phyloP scores from a whole-genome alignment of 2,888 invertebrate species.

The Nowickia ferox region DNA sequence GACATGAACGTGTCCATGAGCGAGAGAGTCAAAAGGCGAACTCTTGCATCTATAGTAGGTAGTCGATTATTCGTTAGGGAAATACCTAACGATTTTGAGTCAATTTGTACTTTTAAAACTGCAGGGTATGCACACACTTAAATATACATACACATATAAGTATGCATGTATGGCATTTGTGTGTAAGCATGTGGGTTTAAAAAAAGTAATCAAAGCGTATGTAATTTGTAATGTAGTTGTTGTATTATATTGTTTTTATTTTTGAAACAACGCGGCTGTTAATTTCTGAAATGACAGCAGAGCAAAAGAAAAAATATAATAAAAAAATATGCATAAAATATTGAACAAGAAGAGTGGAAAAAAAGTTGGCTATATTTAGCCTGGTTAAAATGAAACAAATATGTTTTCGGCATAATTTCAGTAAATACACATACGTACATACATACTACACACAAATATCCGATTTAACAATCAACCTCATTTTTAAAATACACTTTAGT shows the following conservation, averaged over 20 bases:
- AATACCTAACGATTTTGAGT: too few relatives aligned
- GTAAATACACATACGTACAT: conserved; percentile 1
- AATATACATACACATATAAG: too few relatives aligned
- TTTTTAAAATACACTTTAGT: conserved; percentile 35
- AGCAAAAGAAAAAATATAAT: conserved; percentile 9
- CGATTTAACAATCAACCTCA: conserved; percentile 53
- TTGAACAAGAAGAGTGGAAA: conserved; percentile 30
- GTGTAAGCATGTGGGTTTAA: neutral
- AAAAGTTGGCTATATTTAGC: conserved; percentile 62
- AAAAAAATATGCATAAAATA: conserved; percentile 57
- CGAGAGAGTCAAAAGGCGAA: too few relatives aligned
- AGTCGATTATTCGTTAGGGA: too few relatives aligned
- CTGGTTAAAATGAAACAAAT: conserved; percentile 60
- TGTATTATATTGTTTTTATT: conserved; percentile 19
- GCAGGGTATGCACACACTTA: neutral
- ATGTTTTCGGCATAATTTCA: conserved; percentile 40
- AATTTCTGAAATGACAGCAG: conserved; percentile 66
- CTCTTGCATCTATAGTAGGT: too few relatives aligned
- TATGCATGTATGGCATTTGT: neutral
- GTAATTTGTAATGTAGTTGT: conserved; percentile 63
- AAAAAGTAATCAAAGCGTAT: conserved; percentile 66
- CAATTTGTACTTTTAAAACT: too few relatives aligned
- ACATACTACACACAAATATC: neutral
- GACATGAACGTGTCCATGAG: too few relatives aligned
- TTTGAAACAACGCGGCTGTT: conserved; percentile 46